Base-by-base conservation (phyloP, 2,888 invertebrate species). In the Apodemia duryi region DNA sequence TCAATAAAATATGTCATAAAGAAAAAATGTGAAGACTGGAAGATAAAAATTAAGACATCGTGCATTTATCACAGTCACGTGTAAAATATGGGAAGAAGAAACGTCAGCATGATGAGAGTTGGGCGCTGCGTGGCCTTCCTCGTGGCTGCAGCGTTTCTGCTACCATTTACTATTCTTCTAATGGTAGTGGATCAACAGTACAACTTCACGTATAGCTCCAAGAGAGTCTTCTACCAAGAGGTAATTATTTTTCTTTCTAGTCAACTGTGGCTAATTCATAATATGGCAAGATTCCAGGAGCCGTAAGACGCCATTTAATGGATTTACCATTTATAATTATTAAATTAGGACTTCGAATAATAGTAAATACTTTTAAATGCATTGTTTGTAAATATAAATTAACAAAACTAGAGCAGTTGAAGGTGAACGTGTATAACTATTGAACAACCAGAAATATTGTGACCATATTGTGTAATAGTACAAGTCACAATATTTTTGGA, bases 161-260 rank as follows among this genome's bases (percentile, higher is more conserved):
- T 94, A 9, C 93, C 94, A 1, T 87, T 94, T 78, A 88, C 94
- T 67, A 93, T 94, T 11, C 83, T 94, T 62, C 83, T 94, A 69
- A 93, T 94, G 83, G 93, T 94, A 21, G 93, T 93, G 4, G 94
- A 94, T 72, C 93, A 93, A 75, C 94, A 94, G 77, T 92, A 94
- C 85, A 91, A 93, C 79, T 91, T 94, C n/a, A 85, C 89, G 9
- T 89, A 92, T 73, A 89, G 84, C 75, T 85, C 91, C 54, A 90
- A 91, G 72, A 77, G 91, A 62, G 88, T 90, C 62, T 88, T 92
- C 74, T 90, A 92, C 70, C 92, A 92, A 74, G 93, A 93, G 90
- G 93, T 93, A 73, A 57, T 11, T 28, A 4, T 13, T 60, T 9
- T 60, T 63, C 7, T 32, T 60, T 43, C 7, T 41, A 9, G 6